A percentile compares a stretch with the other conserved stretches of the same genome.
Evolutionary conservation across 2,888 invertebrate species (phyloP).

Genomic region (Acronicta alni): DNA sequence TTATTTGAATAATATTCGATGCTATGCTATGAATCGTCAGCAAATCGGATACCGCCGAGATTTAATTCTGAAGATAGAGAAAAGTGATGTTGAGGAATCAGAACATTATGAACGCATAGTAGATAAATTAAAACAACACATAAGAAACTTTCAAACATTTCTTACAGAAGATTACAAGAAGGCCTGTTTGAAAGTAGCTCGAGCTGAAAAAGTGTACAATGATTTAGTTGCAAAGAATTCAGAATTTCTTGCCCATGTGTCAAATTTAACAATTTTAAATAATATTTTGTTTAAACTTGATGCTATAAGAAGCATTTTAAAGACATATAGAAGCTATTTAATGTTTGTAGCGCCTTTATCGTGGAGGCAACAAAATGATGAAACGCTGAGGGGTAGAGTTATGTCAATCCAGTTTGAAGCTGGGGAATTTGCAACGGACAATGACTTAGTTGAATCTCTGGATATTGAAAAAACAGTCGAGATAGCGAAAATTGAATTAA

Average conservation of each 20-base stretch:
- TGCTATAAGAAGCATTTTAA: slow-evolving; percentile 78
- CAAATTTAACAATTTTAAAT: slow-evolving; percentile 75
- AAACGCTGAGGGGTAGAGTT: slow-evolving; percentile 71
- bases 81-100: slow-evolving; percentile 74
- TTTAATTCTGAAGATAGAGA: slow-evolving; percentile 78
- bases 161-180: slow-evolving; percentile 85
- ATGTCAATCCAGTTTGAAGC: slow-evolving; percentile 80
- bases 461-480: slow-evolving; percentile 83
- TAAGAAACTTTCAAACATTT: slow-evolving; percentile 83
- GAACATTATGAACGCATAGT: slow-evolving; percentile 71
- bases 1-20: slow-evolving; percentile 88
- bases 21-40: slow-evolving; percentile 85
- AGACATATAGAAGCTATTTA: slow-evolving; percentile 80
- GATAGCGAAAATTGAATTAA: slow-evolving; percentile 75
- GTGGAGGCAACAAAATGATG: slow-evolving; percentile 81
- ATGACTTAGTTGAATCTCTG: slow-evolving; percentile 79
- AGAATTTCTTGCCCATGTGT: slow-evolving; percentile 76
- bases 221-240: slow-evolving; percentile 75
- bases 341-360: slow-evolving; percentile 81
- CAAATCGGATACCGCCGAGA: slow-evolving; percentile 84
- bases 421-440: slow-evolving; percentile 78
- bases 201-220: slow-evolving; percentile 73
- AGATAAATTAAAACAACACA: slow-evolving; percentile 76
- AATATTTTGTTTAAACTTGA: slow-evolving; percentile 83
- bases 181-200: slow-evolving; percentile 75